These are phyloP conservation scores for Potorous gilbertii DNA, from an alignment of 2,797 vertebrate species.

Conservation along the genomic window DNA sequence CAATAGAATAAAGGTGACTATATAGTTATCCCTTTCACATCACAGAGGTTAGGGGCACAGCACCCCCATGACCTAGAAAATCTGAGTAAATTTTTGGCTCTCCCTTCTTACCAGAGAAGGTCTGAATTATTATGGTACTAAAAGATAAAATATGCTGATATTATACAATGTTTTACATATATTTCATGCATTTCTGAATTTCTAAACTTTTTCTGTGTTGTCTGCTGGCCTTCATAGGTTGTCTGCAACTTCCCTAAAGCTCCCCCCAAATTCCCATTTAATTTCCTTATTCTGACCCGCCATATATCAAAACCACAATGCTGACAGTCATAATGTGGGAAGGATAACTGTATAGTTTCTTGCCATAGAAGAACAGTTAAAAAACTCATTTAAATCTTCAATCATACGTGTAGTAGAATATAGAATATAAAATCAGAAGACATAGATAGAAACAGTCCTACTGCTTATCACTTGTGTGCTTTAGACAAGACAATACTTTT, in stretches of 20 bases:
- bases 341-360: neutral
- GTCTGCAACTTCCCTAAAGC: neutral
- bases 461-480: neutral
- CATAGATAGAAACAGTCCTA: neutral
- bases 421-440: neutral
- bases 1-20: neutral
- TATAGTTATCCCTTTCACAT: neutral
- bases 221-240: neutral
- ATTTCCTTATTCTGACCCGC: neutral
- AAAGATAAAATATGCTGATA: neutral
- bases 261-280: neutral
- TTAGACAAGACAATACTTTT: neutral
- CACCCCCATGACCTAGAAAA: neutral
- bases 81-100: neutral
- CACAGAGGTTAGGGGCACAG: neutral
- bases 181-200: neutral
- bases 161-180: neutral
- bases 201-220: neutral
- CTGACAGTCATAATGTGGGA: neutral
- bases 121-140: neutral
- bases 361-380: neutral
- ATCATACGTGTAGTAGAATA: neutral
- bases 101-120: neutral
- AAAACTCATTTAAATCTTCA: neutral
- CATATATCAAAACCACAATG: neutral